Evolutionary conservation across 2,113 vertebrate genomes (phyloP), one percentile per base, ranked within the genome.

Genomic region (Myiopsitta monachus): DNA sequence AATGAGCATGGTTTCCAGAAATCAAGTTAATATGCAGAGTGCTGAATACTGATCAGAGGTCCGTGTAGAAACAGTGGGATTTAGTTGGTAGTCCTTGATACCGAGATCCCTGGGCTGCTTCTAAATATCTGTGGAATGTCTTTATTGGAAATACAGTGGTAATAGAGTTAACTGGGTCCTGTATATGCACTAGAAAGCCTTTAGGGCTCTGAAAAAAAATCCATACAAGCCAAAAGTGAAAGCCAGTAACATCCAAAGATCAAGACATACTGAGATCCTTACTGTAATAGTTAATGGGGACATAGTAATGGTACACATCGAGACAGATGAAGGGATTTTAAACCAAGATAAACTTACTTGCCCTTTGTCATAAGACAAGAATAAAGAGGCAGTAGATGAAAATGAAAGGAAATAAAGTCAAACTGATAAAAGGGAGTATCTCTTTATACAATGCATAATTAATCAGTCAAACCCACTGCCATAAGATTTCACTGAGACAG

Each of bases 401-500:
- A 93, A 31, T 74, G 88, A 88, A 87, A 84, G 36, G 30, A 94
- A 96, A 95, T 90, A 94, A 95, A 93, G 87, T 90, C 76, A 55
- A 82, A 68, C 39, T 83, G 90, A 96, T 94, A 84, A 96, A 96
- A 93, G 79, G 31, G n/a, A 92, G 15, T 62, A 61, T 68, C 46
- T 92, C 90, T 94, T 94, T 38, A 86, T 88, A 61, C 15, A 68
- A 72, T 74, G 46, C 69, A 90, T 92, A 96, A 90, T 96, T 95
- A 90, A 84, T 81, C 61, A 82, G 87, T 94, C 83, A 88, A 96
- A 92, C 46, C 41, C 73, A 44, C 39, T 3, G 3, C 75, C 63
- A 14, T 87, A 94, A 84, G 85, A 90, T 90, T 96, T 90, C 51
- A 75, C 27, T 59, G 44, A 96, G 68, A 78, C 76, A 59, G 12